Percentiles rank a stretch among this genome's conserved stretches.
These are phyloP conservation scores for Petrolisthes manimaculis DNA, from an alignment of 2,888 invertebrate species.

Conservation along the genomic window DNA sequence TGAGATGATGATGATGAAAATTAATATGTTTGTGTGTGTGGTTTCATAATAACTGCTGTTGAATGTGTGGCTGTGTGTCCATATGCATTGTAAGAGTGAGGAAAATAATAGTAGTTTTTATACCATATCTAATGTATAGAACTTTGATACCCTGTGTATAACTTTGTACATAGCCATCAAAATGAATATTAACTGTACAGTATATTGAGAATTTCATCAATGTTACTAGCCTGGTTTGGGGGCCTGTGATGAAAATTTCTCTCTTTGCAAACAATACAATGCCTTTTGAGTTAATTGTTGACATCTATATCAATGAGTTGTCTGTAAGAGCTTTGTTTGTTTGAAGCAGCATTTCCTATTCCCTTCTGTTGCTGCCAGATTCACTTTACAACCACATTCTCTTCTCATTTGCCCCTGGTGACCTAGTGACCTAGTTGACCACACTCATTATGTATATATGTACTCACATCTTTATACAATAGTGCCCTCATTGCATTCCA, in stretches of 20 bases:
- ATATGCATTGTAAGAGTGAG: slow-evolving; percentile 18
- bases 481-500: too few species aligned
- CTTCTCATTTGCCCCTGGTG: too few species aligned
- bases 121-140: slow-evolving; percentile 47
- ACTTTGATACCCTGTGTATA: slow-evolving; percentile 50
- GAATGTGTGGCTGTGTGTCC: background rate
- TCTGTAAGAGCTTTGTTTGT: too few species aligned
- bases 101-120: slow-evolving; percentile 36
- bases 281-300: background rate
- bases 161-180: slow-evolving; percentile 55
- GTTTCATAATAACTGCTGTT: background rate
- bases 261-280: slow-evolving; percentile 26
- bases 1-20: background rate
- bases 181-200: slow-evolving; percentile 34
- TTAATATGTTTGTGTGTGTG: background rate
- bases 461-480: too few species aligned
- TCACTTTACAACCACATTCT: too few species aligned
- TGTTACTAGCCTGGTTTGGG: background rate
- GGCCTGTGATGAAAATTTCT: background rate
- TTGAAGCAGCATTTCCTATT: too few species aligned
- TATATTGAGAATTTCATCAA: slow-evolving; percentile 25
- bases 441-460: too few species aligned
- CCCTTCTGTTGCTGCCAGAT: too few species aligned
- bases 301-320: too few species aligned
- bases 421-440: too few species aligned